Base-by-base conservation (phyloP, 2,888 invertebrate species). In the Dascillus cervinus region DNA sequence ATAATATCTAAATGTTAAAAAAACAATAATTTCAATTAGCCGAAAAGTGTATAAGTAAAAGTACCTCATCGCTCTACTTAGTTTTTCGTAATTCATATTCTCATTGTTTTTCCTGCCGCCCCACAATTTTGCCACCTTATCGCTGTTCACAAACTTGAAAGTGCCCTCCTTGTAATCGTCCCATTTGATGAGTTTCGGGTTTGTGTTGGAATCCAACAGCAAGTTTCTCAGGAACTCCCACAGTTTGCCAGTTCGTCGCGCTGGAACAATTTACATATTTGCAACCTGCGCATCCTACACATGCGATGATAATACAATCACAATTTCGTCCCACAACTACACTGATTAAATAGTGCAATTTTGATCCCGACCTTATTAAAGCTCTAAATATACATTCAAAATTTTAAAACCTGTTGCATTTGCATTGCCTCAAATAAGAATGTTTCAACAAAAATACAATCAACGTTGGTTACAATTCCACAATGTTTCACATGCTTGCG, bases 61-160 rank as follows among this genome's bases (percentile, higher is more conserved):
- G 34, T 58, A 81, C 80, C 83, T 74, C 82, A 92, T 87, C 9
- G 91, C 91, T 41, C 91, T 67, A 62, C 88, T 89, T 53, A 92
- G 77, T 65, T 92, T 92, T 62, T 91, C 91, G 57, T 90, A 92
- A 22, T 85, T 90, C 91, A 92, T 92, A 58, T 81, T 79, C 27
- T 79, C 78, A 57, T 91, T 91, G 59, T 84, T 81, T 59, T 90
- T 90, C 60, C 84, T 61, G 39, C 77, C 77, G 3, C 90, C 90
- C 91, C 91, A 91, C 24, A 88, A 70, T 52, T 82, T 77, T 1
- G 91, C 90, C 3, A 91, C 84, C 55, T 82, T 80, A 50, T 87
- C 86, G 26, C 86, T 87, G 51, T 87, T 80, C 6, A 89, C 84
- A 52, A 92, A 89, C 47, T 89, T 78, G 66, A 92, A 92, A 47